Conservation (phyloP, 2,888 invertebrate genomes). For the Gymnocheta viridis region DNA sequence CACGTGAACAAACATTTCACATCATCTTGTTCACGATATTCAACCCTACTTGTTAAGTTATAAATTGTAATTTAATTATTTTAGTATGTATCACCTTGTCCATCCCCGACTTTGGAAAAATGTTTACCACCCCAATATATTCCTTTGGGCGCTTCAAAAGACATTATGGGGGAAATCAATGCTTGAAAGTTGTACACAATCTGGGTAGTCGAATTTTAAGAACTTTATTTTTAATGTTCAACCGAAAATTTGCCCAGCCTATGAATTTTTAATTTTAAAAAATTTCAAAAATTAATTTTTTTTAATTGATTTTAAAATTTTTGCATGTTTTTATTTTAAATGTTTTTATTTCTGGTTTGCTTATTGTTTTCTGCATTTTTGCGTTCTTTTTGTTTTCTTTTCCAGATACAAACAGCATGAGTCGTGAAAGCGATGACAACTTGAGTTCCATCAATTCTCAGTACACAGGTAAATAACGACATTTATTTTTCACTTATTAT, state of each 20-base stretch:
- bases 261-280: too few species aligned
- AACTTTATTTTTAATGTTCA: not conserved
- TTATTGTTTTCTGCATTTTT: slow-evolving; percentile 71
- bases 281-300: slow-evolving; percentile 14
- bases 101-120: too few species aligned
- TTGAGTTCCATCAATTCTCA: slow-evolving; percentile 80
- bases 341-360: slow-evolving; percentile 68
- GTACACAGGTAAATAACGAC: slow-evolving; percentile 76
- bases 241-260: not conserved
- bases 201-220: too few species aligned
- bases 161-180: too few species aligned
- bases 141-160: too few species aligned
- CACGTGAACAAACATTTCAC: too few species aligned
- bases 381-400: slow-evolving; percentile 71
- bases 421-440: slow-evolving; percentile 81
- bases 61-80: too few species aligned
- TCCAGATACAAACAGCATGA: slow-evolving; percentile 79
- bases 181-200: too few species aligned
- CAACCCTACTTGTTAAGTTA: too few species aligned
- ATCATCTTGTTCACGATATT: too few species aligned
- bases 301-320: slow-evolving; percentile 37
- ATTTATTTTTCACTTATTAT: slow-evolving; percentile 35
- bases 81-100: too few species aligned
- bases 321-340: slow-evolving; percentile 47
- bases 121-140: too few species aligned